Base-by-base conservation (phyloP, 1,140 invertebrate species). In the Antheraea mylitta region DNA sequence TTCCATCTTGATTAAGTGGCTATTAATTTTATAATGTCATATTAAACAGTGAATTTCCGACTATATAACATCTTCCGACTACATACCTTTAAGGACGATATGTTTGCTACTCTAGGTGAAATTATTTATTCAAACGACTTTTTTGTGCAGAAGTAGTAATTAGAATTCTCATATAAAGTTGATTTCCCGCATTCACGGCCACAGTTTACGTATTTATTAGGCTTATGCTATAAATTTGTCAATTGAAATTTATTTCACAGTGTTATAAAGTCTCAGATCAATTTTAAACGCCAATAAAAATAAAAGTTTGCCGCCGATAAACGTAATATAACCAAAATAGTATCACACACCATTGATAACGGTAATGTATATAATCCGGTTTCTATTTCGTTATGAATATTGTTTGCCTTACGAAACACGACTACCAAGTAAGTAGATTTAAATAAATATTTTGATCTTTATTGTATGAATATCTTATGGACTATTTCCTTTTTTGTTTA, bases 401-500 rank as follows among this genome's bases (percentile, higher is more conserved):
- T 13, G 11, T 53, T 53, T 53, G 45, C 16, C 45, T 53, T 53
- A 53, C 6, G 45, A 53, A 53, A 53, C 45, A 53, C 5, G 13
- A 53, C 45, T 53, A 53, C 45, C 45, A 53, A 13, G 45, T 53
- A 53, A 53, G 45, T 16, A 53, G 45, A 53, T 53, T 16, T 64
- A 3, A 13, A 5, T 9, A 38, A 66, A n/a, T n/a, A 18, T 42
- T 0, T 0, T 42, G 22, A 30, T 30, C 22, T 30, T 30, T 30
- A 2, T 30, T 30, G 22, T 30, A 30, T 30, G 22, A 30, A 30
- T 30, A 30, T 30, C 1, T 30, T n/a, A n/a, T n/a, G n/a, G n/a
- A 30, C 4, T 30, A 30, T 30, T 30, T 30, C 4, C 22, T 63
- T 58, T 61, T 53, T 19, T 42, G 37, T 77, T 63, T 68, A 61